phyloP scores from a whole-genome alignment of 2,113 vertebrate genomes.

The Psephotus haematonotus region DNA sequence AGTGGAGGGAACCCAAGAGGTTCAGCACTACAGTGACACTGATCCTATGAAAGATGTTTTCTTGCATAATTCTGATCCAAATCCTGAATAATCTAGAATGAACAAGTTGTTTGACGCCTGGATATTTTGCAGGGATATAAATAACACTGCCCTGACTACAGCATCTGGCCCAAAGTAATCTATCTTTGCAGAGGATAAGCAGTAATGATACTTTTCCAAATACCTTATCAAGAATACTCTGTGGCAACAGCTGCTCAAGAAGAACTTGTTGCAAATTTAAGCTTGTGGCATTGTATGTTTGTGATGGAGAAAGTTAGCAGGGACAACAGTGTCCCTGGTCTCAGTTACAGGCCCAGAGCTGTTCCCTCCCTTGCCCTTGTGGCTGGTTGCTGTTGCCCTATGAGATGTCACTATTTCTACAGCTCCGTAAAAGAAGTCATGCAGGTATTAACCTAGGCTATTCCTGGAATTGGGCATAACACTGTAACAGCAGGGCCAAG shows the following conservation, averaged over 20 bases:
- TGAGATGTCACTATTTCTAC: not conserved
- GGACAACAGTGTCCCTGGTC: not conserved
- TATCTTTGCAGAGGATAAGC: not conserved
- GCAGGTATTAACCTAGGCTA: not conserved
- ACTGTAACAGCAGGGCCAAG: not conserved
- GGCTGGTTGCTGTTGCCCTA: not conserved
- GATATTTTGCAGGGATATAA: not conserved
- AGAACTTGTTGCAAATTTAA: not conserved
- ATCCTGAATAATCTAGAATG: not conserved
- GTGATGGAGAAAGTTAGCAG: not conserved
- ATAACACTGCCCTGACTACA: not conserved
- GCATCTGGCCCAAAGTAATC: accelerated
- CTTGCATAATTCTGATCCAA: not conserved
- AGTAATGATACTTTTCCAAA: not conserved
- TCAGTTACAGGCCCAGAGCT: not conserved
- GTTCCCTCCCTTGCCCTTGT: not conserved
- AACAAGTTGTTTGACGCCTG: not conserved
- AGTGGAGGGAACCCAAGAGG: not conserved
- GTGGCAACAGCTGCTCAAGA: not conserved
- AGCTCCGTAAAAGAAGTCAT: not conserved
- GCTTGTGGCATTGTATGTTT: not conserved
- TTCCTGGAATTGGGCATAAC: not conserved
- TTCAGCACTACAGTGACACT: not conserved
- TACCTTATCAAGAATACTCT: accelerated
- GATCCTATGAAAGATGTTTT: not conserved